Base-by-base conservation (phyloP, 1,140 invertebrate species). In the Meteorus sp. region DNA sequence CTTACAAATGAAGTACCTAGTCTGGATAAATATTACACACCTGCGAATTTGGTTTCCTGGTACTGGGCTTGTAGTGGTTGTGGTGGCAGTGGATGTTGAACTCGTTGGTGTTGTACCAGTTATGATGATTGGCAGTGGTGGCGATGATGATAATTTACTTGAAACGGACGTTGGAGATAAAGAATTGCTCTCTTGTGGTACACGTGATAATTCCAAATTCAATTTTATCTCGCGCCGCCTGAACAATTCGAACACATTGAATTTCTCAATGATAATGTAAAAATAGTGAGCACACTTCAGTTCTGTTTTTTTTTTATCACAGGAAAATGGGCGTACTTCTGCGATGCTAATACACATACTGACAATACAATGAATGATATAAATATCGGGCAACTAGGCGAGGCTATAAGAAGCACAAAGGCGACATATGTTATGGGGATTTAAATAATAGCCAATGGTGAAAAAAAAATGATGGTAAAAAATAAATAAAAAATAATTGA, bases 41-140 rank as follows among this genome's bases (percentile, higher is more conserved):
- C 85, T 87, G 75, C 85, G 82, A 64, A 86, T 81, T 63, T 82
- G 83, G 65, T 82, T 84, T 56, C 77, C 78, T 54, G 82, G 79
- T 15, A 77, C 75, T 11, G 83, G 81, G 65, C 77, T 85, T 44
- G 79, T 81, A n/a, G 78, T 68, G 29, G 71, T 77, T 27, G 74
- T 74, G 57, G 73, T 70, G 27, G 76, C 71, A 23, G 76, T 66
- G 57, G 75, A 72, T 37, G 80, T 76, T 39, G 71, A 33, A 44
- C 48, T 80, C n/a, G 78, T 69, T 2, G 77, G 71, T 8, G 75
- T 72, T 11, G 58, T 53, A 19, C 52, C 39, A 15, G 75, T 71
- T 6, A 55, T 54, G 9, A 54, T 27, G 13, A 74, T 72, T 63
- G 73, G 68, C 58, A 64, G 65, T 76, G 78, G 65, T 79, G 64